Conservation (phyloP, 2,797 vertebrate species). For the Columba guinea region DNA sequence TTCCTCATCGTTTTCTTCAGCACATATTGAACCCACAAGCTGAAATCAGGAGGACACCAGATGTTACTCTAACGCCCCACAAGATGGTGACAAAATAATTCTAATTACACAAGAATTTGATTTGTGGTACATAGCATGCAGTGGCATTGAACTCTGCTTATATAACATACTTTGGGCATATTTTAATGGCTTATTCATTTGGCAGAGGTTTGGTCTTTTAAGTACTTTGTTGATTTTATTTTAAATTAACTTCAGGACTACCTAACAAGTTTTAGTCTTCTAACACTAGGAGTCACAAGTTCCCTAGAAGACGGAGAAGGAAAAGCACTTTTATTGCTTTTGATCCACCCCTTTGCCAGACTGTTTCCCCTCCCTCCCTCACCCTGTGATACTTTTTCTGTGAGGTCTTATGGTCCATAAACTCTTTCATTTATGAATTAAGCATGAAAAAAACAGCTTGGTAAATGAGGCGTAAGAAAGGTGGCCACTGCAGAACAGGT, state of each 20-base stretch:
- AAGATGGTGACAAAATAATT: slow-evolving; percentile 52
- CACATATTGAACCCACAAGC: neutral
- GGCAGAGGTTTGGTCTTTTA: neutral
- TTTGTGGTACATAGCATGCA: neutral
- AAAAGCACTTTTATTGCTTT: neutral
- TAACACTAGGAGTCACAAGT: neutral
- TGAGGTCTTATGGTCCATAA: neutral
- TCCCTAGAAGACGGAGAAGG: neutral
- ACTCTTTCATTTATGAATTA: neutral
- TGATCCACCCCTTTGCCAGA: neutral
- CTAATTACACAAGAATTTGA: neutral
- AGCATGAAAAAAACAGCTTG: neutral
- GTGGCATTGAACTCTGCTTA: neutral
- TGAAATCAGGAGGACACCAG: neutral
- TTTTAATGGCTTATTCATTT: slow-evolving; percentile 10
- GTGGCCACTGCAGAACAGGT: neutral
- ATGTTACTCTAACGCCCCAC: slow-evolving; percentile 24
- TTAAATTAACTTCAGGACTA: slow-evolving; percentile 19
- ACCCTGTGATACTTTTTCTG: neutral
- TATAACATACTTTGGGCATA: neutral
- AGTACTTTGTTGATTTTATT: neutral
- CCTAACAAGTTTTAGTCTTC: neutral
- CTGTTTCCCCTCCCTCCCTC: neutral
- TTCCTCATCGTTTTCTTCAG: slow-evolving; percentile 5
- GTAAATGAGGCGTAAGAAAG: neutral